A percentile compares a stretch with the other conserved stretches of the same genome.
Evolutionary conservation across 2,888 invertebrate species (phyloP).

Genomic region (Clistopyga incitator): DNA sequence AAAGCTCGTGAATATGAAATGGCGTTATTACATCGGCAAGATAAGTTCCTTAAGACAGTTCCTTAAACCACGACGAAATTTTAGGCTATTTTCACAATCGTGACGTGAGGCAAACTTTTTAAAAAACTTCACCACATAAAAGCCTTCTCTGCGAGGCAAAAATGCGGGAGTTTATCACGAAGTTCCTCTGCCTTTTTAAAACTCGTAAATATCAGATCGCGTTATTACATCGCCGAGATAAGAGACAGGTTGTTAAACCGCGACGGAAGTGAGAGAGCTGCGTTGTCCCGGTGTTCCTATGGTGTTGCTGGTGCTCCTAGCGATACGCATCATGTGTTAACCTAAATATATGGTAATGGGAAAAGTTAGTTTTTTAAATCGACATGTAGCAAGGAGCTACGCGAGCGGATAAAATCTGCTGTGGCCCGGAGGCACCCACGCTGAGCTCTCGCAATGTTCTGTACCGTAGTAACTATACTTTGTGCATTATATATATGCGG

Average conservation of each 20-base stretch:
- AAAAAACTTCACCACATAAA: too few species aligned
- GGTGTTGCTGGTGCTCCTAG: conserved; percentile 37
- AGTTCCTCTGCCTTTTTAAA: conserved; percentile 48
- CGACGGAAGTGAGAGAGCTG: conserved; percentile 47
- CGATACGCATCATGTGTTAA: conserved; percentile 70
- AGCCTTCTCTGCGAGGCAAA: background rate
- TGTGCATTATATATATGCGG: conserved; percentile 41
- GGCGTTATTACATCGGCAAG: too few species aligned
- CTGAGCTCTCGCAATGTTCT: conserved; percentile 31
- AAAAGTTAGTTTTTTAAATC: conserved; percentile 70
- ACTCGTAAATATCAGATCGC: conserved; percentile 64
- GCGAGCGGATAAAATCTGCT: conserved; percentile 66
- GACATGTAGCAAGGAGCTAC: conserved; percentile 64
- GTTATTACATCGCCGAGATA: conserved; percentile 66
- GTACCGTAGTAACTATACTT: conserved; percentile 38
- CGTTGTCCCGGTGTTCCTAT: conserved; percentile 10
- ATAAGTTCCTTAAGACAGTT: too few species aligned
- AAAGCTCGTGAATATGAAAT: too few species aligned
- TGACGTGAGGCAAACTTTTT: too few species aligned
- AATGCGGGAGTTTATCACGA: conserved; percentile 40
- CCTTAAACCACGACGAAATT: too few species aligned
- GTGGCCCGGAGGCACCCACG: conserved; percentile 64
- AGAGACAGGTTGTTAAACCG: conserved; percentile 66
- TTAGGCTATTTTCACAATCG: too few species aligned
- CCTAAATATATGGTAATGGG: conserved; percentile 70